Base-by-base conservation (phyloP, 2,888 invertebrate genomes). In the Phorcus lineatus region DNA sequence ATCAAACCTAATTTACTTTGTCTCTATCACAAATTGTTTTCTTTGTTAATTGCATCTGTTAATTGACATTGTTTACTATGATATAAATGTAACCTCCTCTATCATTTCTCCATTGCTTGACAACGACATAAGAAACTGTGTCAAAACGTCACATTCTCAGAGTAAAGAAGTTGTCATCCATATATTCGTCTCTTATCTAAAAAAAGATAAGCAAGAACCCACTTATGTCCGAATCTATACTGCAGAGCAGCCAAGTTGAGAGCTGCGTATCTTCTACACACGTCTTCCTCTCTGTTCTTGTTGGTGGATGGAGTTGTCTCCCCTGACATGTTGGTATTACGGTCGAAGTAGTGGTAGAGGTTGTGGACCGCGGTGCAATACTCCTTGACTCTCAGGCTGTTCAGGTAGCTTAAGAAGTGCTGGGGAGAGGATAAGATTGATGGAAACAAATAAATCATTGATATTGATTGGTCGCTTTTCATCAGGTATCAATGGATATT, bases 391-490 rank as follows among this genome's bases (percentile, higher is more conserved):
- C 98, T 94, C 82, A 98, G 94, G 90, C 96, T 97, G 93, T 98
- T 98, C 91, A 98, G 94, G 92, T 97, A 98, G 90, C 96, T 97
- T 57, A 98, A 94, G 91, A 96, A 98, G 94, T 98, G 97, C 97
- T 97, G 94, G 83, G 95, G 84, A 22, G 53, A 77, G 16, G 17
- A 74, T 40, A 62, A n/a, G 74, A 19, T 22, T 16, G 0, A 31
- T 11, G 11, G n/a, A 57, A 62, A 16, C 13, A 24, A 24, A 2
- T 16, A 2, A 2, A 22, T 4, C 17, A 57, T n/a, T 55, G 1
- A 57, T 36, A 6, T 3, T 36, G 3, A 6, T 36, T 36, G 36
- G 36, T 36, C 4, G 7, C 36, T 36, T 6, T 36, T 36, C 36
- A 36, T 36, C 3, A 7, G 7, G 36, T 36, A 6, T 7, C 3